Conservation (phyloP, 2,113 vertebrate species). For the Eretmochelys imbricata region DNA sequence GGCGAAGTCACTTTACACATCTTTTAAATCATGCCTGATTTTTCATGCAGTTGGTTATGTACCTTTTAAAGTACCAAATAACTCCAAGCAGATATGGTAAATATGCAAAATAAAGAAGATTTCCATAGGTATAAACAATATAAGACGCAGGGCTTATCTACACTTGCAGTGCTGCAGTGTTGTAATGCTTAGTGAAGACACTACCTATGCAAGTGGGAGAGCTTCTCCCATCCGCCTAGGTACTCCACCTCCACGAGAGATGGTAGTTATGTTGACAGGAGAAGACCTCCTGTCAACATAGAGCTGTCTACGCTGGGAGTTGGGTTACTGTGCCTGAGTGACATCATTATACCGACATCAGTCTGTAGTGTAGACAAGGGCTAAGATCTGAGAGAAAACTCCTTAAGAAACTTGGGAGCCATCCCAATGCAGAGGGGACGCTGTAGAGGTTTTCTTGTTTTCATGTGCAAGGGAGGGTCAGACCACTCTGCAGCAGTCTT, state of each 20-base stretch:
- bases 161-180: neutral
- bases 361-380: neutral
- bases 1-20: neutral
- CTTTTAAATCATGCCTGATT: neutral
- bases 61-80: fast-evolving
- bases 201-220: neutral
- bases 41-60: neutral
- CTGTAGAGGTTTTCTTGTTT: neutral
- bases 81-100: neutral
- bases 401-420: neutral
- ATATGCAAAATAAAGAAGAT: neutral
- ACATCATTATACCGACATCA: neutral
- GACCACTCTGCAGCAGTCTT: neutral
- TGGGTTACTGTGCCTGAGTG: too few relatives aligned
- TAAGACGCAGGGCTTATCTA: neutral
- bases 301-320: neutral
- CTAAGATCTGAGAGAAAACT: neutral
- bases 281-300: neutral
- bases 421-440: neutral
- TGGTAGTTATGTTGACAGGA: neutral
- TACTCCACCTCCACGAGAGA: neutral
- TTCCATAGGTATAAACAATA: neutral
- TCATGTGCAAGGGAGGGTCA: neutral
- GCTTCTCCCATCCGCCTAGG: too few relatives aligned
- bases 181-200: neutral